Base-by-base conservation (phyloP, 2,797 vertebrate species). In the Pygocentrus nattereri region DNA sequence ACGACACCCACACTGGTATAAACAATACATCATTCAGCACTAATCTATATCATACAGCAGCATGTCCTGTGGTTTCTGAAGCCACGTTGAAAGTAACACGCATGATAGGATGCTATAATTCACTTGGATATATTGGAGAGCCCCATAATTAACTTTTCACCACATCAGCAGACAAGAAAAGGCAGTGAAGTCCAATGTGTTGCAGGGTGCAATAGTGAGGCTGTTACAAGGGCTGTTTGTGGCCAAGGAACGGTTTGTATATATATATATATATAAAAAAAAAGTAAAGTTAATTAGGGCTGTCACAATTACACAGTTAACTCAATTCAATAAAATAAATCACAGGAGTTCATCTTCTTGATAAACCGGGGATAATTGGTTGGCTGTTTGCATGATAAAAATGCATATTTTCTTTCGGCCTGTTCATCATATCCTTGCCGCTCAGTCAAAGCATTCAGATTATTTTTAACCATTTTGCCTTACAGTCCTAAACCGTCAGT, bases 71-170 rank as follows among this genome's bases (percentile, higher is more conserved):
- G 12, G 34, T 21, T 19, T 58, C 80, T 13, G 59, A 74, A 77
- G 19, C 75, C 76, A 82, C 79, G 73, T 62, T 86, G 79, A 84
- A 84, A 62, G 65, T 34, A 62, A 74, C 49, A 68, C 68, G 59
- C 5, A 64, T 30, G 68, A 64, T 27, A 41, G 30, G 64, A 75
- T 34, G 38, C 73, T 50, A 69, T 81, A 81, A 69, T 76, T 81
- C 64, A 69, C 52, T 76, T 5, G 16, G 54, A 81, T 68, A 58
- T 2, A 41, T 49, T 50, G 30, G 59, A 25, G 44, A 77, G 74
- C 12, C 61, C 74, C 56, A 73, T 64, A 72, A 78, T 78, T 70
- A 81, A 70, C 54, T 62, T 62, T 68, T 70, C 64, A 75, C 64
- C 52, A 50, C 49, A 21, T 16, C 65, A 47, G 65, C 72, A 81